Base-by-base conservation (phyloP, 2,113 vertebrate genomes). In the Syngnathus scovelli region DNA sequence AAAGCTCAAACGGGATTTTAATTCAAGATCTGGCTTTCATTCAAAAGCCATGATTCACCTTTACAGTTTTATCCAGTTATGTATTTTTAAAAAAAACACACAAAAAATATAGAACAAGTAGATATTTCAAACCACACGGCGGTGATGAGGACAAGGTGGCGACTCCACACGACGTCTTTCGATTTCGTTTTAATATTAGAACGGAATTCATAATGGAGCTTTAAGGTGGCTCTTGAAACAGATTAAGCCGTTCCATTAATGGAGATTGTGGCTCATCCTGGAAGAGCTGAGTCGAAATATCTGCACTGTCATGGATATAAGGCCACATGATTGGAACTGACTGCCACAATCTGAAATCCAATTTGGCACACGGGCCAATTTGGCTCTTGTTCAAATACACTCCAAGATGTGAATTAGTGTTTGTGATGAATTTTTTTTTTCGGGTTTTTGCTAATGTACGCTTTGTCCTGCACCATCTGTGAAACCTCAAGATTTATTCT, bases 1-100 rank as follows among this genome's bases (percentile, higher is more conserved):
- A 88, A 82, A 67, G 67, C 64, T 36, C 12, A 71, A 75, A 78
- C 51, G 46, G 64, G 51, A 67, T 73, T 81, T 70, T 77, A 80
- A 80, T 86, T 82, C 79, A 71, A 65, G 74, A 81, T 84, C 69
- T 81, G 84, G 83, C 78, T 61, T 67, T 72, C 79, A 71, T 84
- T 81, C 79, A 78, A 66, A 77, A 67, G 23, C 63, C 8, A 37
- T 27, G 18, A 55, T 78, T 81, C 61, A 66, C 54, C 44, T 64
- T 12, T 63, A 69, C 59, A 61, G 27, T 61, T 61, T 61, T 19
- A 61, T 11, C 58, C 36, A 60, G 19, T 60, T 38, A 19, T 60
- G 72, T 66, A 71, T 66, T 69, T 66, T 61, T 0, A 65, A 55
- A 18, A 52, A 18, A 54, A 33, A 2, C 27, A 33, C 27, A 33